These are phyloP conservation scores for Takifugu ocellatus DNA, from an alignment of 2,797 vertebrate genomes.

Conservation along the genomic window DNA sequence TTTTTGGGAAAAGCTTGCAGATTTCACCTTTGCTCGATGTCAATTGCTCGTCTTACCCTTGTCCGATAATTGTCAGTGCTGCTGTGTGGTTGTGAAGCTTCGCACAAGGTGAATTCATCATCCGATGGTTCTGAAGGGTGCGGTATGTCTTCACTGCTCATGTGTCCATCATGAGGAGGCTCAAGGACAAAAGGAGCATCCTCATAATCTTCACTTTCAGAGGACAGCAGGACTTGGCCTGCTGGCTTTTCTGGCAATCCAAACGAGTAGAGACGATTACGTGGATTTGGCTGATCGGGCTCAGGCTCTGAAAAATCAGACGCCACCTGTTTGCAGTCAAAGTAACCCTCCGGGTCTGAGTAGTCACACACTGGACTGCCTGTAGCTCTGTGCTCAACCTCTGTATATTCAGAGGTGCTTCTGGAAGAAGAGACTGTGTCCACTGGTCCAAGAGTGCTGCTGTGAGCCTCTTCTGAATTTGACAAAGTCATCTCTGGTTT, in stretches of 20 bases:
- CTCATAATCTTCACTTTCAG: conserved; percentile 68
- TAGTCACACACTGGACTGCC: conserved; percentile 41
- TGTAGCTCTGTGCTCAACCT: conserved; percentile 17
- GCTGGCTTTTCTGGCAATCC: conserved; percentile 15
- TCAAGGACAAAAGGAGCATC: conserved; percentile 76
- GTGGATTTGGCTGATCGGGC: conserved; percentile 33
- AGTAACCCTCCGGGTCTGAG: conserved; percentile 66
- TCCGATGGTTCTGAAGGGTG: conserved; percentile 38
- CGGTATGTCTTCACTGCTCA: conserved; percentile 35
- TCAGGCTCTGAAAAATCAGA: conserved; percentile 68
- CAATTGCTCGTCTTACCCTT: conserved; percentile 79
- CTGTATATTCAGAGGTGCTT: conserved; percentile 2
- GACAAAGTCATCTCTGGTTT: conserved; percentile 35
- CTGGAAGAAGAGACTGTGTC: conserved; percentile 16
- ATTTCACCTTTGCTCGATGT: conserved; percentile 36
- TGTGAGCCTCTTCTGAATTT: conserved; percentile 49
- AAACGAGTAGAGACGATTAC: conserved; percentile 4
- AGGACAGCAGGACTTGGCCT: conserved; percentile 44
- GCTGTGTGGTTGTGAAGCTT: conserved; percentile 68
- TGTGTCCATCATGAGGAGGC: conserved; percentile 26
- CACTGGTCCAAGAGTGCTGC: conserved; percentile 28
- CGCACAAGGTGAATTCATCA: conserved; percentile 63
- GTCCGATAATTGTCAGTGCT: conserved; percentile 74
- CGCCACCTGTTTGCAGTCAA: conserved; percentile 67
- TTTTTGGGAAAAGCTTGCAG: conserved; percentile 42